Evolutionary conservation across 92 coral and sea anemone species (phyloP).

Genomic region (Epizoanthus fatuus): DNA sequence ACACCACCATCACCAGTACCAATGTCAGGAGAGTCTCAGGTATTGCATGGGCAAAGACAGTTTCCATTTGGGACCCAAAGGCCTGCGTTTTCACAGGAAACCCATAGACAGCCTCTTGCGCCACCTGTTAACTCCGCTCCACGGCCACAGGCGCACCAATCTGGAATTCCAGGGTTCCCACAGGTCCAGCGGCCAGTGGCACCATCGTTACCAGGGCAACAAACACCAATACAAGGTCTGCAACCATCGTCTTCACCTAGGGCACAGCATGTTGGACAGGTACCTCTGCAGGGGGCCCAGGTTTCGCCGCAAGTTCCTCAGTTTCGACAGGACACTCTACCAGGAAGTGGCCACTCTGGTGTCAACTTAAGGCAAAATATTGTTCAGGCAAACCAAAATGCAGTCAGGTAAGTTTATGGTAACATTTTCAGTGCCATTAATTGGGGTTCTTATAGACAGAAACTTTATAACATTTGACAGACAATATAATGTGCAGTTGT

Average conservation of each 20-base stretch:
- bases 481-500: too few relatives aligned
- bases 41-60: slow-evolving; percentile 10
- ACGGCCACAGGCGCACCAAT: slow-evolving; percentile 9
- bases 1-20: slow-evolving; percentile 4
- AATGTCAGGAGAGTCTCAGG: slow-evolving; percentile 18
- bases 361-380: not conserved
- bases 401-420: slow-evolving; percentile 16
- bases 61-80: slow-evolving; percentile 4
- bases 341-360: too few relatives aligned
- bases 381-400: slow-evolving; percentile 9
- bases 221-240: slow-evolving; percentile 7
- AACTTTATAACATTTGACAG: not conserved
- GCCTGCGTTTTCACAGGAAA: slow-evolving; percentile 16
- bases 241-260: not conserved
- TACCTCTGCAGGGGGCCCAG: slow-evolving; percentile 1
- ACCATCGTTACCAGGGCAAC: not conserved
- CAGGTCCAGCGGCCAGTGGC: slow-evolving; percentile 18
- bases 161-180: slow-evolving; percentile 8
- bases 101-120: not conserved
- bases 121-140: not conserved
- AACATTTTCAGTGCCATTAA: not conserved
- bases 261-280: slow-evolving; percentile 13
- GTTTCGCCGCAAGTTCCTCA: not conserved
- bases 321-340: not conserved
- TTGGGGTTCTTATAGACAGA: not conserved